phyloP scores from a whole-genome alignment of 2,888 invertebrate species.

The Acleris literana region DNA sequence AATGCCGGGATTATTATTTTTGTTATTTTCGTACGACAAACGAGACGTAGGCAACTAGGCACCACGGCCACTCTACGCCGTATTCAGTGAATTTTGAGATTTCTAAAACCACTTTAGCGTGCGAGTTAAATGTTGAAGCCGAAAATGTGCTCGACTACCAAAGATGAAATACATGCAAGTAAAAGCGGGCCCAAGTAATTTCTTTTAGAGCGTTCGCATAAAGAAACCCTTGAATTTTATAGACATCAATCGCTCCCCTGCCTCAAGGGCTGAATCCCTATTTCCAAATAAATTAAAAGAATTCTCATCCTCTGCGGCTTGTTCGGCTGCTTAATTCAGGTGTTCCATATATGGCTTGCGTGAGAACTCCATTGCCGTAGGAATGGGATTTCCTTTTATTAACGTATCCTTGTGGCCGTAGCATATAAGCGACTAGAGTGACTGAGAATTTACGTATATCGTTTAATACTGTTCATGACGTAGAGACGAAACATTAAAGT shows the following conservation, averaged over 20 bases:
- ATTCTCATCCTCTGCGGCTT: conserved; percentile 42
- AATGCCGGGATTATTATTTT: too few species aligned
- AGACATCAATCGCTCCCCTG: conserved; percentile 48
- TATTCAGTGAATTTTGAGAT: neutral
- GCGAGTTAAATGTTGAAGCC: conserved; percentile 26
- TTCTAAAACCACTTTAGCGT: neutral
- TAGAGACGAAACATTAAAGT: too few species aligned
- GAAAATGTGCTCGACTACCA: conserved; percentile 26
- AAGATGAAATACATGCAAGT: conserved; percentile 35
- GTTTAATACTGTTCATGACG: too few species aligned
- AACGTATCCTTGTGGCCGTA: neutral
- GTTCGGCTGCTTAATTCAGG: conserved; percentile 37
- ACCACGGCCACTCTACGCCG: too few species aligned
- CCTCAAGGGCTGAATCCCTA: conserved; percentile 44
- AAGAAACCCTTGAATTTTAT: conserved; percentile 49
- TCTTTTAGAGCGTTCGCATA: conserved; percentile 45
- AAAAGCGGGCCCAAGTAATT: conserved; percentile 43
- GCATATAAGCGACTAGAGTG: neutral
- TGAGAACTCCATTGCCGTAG: conserved; percentile 12
- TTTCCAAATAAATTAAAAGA: conserved; percentile 49
- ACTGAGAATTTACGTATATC: too few species aligned
- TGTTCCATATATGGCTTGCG: conserved; percentile 30
- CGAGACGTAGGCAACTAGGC: too few species aligned
- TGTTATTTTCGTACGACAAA: too few species aligned
- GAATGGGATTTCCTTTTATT: conserved; percentile 2